phyloP scores from a whole-genome alignment of 2,797 vertebrate genomes.

The Antennarius maculatus region DNA sequence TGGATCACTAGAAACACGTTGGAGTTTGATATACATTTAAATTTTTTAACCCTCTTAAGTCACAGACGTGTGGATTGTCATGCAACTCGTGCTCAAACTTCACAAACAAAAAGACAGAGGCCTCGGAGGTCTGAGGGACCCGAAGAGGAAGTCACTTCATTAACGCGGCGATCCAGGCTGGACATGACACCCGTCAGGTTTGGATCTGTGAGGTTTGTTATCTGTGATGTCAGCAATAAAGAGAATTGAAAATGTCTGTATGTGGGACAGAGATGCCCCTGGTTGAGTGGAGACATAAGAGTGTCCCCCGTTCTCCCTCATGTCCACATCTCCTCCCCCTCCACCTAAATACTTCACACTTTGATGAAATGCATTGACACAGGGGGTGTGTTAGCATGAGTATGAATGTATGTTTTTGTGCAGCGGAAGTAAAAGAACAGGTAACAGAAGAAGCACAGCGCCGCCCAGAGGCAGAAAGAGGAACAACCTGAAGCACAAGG shows the following conservation, averaged over 20 bases:
- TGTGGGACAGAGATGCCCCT: constrained; percentile 9
- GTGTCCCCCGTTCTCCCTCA: constrained; percentile 36
- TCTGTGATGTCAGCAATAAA: constrained; percentile 50
- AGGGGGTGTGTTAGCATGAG: constrained; percentile 35
- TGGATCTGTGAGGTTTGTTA: constrained; percentile 20
- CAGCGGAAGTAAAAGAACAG: background rate
- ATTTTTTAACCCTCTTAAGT: too few relatives aligned
- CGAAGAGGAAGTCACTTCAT: constrained; percentile 6
- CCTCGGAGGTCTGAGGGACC: constrained; percentile 24
- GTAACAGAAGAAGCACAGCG: constrained; percentile 67
- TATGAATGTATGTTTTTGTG: constrained; percentile 16
- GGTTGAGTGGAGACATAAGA: constrained; percentile 28
- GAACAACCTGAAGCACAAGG: background rate
- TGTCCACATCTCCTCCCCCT: constrained; percentile 37
- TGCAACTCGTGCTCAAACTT: constrained; percentile 5
- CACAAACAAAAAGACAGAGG: constrained; percentile 17
- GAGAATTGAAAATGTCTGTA: constrained; percentile 34
- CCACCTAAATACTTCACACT: constrained; percentile 44
- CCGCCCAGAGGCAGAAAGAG: constrained; percentile 67
- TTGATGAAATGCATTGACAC: constrained; percentile 61
- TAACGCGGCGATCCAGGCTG: constrained; percentile 21
- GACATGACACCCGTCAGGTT: constrained; percentile 8
- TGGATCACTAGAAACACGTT: too few relatives aligned
- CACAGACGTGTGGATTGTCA: background rate
- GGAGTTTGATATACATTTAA: too few relatives aligned